Evolutionary conservation across 2,797 vertebrate species (phyloP).

Genomic region (Sylvia borin): DNA sequence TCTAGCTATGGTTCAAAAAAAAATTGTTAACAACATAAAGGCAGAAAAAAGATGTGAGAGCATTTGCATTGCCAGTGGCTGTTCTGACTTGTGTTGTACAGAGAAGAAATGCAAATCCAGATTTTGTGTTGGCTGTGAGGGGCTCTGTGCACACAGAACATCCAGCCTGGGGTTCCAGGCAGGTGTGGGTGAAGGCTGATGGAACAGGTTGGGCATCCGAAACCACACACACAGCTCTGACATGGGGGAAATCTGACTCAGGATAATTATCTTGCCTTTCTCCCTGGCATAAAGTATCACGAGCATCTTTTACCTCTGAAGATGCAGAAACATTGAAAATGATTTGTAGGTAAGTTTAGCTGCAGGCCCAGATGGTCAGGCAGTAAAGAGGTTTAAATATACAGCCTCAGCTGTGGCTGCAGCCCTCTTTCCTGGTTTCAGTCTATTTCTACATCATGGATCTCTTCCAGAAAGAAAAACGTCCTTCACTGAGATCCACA

Average conservation of each 20-base stretch:
- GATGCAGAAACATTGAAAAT: constrained; percentile 10
- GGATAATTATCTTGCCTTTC: neutral
- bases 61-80: neutral
- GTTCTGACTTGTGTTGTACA: neutral
- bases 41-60: neutral
- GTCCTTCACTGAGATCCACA: neutral
- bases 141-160: neutral
- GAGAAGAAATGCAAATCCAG: neutral
- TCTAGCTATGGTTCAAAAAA: neutral
- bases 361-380: constrained; percentile 33
- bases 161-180: neutral
- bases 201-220: neutral
- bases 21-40: neutral
- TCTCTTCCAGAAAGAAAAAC: constrained; percentile 30
- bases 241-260: neutral
- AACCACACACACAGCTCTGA: neutral
- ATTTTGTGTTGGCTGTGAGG: neutral
- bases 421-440: neutral
- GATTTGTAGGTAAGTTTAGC: constrained; percentile 52
- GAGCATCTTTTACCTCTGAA: constrained; percentile 29
- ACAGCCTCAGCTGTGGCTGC: neutral
- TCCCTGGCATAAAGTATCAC: neutral
- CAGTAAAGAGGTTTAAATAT: constrained; percentile 39
- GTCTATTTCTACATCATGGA: constrained; percentile 36
- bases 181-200: neutral